Conservation (phyloP, 2,113 vertebrate species). For the Steatornis caripensis region DNA sequence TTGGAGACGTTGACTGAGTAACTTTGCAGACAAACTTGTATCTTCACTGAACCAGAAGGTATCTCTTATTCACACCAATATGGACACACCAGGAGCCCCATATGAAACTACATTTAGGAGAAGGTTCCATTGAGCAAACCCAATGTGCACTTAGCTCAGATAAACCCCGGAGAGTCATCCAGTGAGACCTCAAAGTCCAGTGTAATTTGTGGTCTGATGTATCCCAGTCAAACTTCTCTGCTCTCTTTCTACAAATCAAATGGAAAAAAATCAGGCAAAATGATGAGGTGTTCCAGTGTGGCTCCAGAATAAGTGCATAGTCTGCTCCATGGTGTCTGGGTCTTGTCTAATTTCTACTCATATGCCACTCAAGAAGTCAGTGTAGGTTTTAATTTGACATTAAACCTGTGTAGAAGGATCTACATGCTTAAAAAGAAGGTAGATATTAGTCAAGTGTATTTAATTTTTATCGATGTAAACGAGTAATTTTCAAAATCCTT, state of each 20-base stretch:
- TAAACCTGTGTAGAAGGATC: background rate
- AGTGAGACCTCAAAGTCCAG: conserved; percentile 21
- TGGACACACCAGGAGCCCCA: conserved; percentile 32
- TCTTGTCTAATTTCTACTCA: background rate
- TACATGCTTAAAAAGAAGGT: background rate
- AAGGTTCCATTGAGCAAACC: conserved; percentile 36
- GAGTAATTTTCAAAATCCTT: background rate
- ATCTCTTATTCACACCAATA: conserved; percentile 49
- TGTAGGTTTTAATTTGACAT: background rate
- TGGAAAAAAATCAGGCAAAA: conserved; percentile 22
- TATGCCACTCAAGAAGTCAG: background rate
- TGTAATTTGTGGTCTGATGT: background rate
- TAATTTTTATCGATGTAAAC: background rate
- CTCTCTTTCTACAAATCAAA: conserved; percentile 2
- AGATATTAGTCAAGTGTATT: background rate
- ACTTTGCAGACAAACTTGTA: conserved; percentile 15
- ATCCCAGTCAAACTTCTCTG: background rate
- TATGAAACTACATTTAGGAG: conserved; percentile 32
- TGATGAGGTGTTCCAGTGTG: background rate
- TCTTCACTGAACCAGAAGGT: conserved; percentile 50
- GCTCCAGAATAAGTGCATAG: background rate
- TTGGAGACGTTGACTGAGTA: background rate
- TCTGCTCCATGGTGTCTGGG: background rate
- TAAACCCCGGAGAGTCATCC: conserved; percentile 38
- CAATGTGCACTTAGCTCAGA: conserved; percentile 38